Evolutionary conservation across 1,140 invertebrate genomes (phyloP).

Genomic region (Platorchestia sp.): DNA sequence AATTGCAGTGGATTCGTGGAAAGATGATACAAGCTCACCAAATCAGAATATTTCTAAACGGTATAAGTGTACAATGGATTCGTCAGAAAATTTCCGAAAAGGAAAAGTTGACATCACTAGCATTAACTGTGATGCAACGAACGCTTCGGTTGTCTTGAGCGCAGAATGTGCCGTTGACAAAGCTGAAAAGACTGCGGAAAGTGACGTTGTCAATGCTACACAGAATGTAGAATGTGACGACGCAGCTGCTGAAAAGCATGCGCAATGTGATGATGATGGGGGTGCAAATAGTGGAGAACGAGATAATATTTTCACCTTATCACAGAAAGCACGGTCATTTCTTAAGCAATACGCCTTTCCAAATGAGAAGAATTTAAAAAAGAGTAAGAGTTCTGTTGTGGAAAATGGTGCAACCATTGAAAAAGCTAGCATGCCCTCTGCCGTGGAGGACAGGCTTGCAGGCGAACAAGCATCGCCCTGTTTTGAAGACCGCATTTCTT

Average conservation of each 20-base stretch:
- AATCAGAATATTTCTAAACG: background rate
- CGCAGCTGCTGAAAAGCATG: background rate
- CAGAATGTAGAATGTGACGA: too few relatives aligned
- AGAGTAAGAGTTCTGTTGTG: background rate
- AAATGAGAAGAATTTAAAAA: background rate
- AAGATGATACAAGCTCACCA: background rate
- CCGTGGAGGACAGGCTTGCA: background rate
- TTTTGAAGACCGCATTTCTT: background rate
- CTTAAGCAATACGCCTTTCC: background rate
- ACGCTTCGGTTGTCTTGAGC: background rate
- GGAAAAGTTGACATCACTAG: background rate
- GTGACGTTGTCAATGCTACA: background rate
- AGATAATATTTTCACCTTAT: background rate
- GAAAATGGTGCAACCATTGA: background rate
- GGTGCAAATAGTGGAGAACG: background rate
- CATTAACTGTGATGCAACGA: background rate
- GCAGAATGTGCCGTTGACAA: background rate
- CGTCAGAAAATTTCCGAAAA: background rate
- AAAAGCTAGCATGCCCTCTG: background rate
- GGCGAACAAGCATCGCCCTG: background rate
- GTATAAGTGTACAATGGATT: background rate
- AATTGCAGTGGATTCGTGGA: background rate
- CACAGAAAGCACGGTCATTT: constrained; percentile 27
- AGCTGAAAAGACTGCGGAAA: background rate
- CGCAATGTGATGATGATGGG: background rate